Conservation (phyloP, 2,113 vertebrate genomes). For the Gopherus evgoodei region DNA sequence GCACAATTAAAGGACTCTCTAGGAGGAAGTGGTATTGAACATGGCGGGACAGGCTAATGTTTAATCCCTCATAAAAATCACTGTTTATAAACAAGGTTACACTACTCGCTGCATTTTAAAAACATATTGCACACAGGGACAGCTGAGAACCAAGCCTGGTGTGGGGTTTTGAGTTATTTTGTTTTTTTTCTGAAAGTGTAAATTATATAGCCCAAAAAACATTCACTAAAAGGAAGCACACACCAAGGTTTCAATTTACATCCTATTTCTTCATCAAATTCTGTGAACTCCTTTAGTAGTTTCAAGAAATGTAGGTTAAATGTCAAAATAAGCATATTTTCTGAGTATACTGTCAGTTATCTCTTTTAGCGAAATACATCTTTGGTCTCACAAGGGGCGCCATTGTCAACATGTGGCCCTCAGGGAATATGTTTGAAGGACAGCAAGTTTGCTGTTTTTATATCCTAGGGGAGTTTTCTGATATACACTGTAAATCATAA, state of each 20-base stretch:
- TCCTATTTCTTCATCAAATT: background rate
- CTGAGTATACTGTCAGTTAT: constrained; percentile 55
- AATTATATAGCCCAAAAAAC: background rate
- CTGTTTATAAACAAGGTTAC: background rate
- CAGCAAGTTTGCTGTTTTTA: constrained; percentile 54
- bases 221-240: background rate
- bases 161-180: background rate
- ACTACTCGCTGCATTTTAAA: background rate
- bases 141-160: background rate
- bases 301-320: constrained; percentile 4
- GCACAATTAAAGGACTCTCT: background rate
- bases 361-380: constrained; percentile 53
- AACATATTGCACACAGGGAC: background rate
- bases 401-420: background rate
- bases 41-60: accelerated
- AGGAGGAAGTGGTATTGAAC: background rate
- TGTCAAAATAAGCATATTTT: constrained; percentile 38
- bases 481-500: constrained; percentile 8
- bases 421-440: constrained; percentile 39
- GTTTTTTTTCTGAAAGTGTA: background rate
- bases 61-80: accelerated
- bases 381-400: constrained; percentile 28
- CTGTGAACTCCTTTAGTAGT: background rate
- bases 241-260: accelerated
- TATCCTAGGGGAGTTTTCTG: constrained; percentile 30